Evolutionary conservation across 2,888 invertebrate genomes (phyloP), one percentile per base, ranked within the genome.

Genomic region (Alcis repandata): DNA sequence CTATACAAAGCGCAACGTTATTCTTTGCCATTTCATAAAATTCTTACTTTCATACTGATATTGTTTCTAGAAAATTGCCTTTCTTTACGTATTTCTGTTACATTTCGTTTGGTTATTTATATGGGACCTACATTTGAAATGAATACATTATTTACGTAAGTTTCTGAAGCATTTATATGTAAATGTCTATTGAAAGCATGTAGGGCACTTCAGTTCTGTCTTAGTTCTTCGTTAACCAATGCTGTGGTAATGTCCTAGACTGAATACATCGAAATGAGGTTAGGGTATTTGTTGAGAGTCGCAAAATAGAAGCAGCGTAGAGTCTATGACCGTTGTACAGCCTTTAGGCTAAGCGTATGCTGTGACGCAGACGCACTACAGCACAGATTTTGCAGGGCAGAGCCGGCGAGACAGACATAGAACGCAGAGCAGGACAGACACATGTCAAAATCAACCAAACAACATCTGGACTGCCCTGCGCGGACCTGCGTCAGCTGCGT

Each of bases 1-100:
- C 52, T 46, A 22, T 2, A 10, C 4, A 41, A 11, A 27, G 10
- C 11, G 1, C 8, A 4, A 17, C n/a, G 0, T 41, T 45, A 58
- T 48, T 66, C 40, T 66, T 58, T 61, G 43, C 59, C 22, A 52
- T 62, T 63, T 67, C 68, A 66, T 70, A 70, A 73, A 73, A 68
- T 68, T 65, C 65, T 68, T 69, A 61, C 65, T 68, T 71, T 63
- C 69, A 68, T 64, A 63, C 60, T 46, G 41, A 64, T 69, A 72
- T 73, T 71, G 68, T 72, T 72, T 71, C 59, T 15, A 63, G 58
- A 67, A 65, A 61, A 71, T 73, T 68, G 68, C 60, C 67, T 70
- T 70, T 66, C 52, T 68, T n/a, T 15, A 27, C 27, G 15, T 40
- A 38, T 2, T 32, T 54, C 54, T 8, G 56, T 66, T 66, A 68